Evolutionary conservation across 1,140 invertebrate species (phyloP).

Genomic region (Drosophila mauritiana): DNA sequence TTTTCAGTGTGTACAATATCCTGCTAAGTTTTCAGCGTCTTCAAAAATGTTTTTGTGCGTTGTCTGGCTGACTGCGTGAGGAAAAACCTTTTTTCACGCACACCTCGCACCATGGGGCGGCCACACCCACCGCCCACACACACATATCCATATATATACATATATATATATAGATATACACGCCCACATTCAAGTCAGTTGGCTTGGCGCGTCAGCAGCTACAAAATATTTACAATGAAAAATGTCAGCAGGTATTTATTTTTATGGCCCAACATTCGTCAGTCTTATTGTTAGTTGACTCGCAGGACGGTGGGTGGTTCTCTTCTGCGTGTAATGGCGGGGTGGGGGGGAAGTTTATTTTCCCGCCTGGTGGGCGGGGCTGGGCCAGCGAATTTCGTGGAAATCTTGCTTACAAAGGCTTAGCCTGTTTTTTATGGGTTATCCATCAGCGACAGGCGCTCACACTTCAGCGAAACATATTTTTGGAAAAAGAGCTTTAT

Average conservation of each 20-base stretch:
- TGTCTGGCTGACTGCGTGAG: constrained; percentile 35
- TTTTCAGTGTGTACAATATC: neutral
- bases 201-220: constrained; percentile 76
- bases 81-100: constrained; percentile 61
- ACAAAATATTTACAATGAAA: constrained; percentile 83
- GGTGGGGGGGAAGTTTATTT: neutral
- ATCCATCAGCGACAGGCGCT: constrained; percentile 27
- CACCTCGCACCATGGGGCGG: constrained; percentile 29
- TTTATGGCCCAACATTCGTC: constrained; percentile 81
- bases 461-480: neutral
- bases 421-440: constrained; percentile 34
- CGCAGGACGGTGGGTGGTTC: constrained; percentile 17
- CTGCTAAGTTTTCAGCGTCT: constrained; percentile 11
- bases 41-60: constrained; percentile 36
- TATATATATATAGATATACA: neutral
- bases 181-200: constrained; percentile 62
- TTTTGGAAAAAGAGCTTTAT: neutral
- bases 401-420: constrained; percentile 34
- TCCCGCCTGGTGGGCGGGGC: neutral
- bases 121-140: constrained; percentile 49
- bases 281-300: constrained; percentile 79
- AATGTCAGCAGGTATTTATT: constrained; percentile 83
- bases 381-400: constrained; percentile 18
- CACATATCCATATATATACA: neutral
- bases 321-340: neutral